Evolutionary conservation across 2,797 vertebrate genomes (phyloP), one percentile per base, ranked within the genome.

Genomic region (Iguana delicatissima): DNA sequence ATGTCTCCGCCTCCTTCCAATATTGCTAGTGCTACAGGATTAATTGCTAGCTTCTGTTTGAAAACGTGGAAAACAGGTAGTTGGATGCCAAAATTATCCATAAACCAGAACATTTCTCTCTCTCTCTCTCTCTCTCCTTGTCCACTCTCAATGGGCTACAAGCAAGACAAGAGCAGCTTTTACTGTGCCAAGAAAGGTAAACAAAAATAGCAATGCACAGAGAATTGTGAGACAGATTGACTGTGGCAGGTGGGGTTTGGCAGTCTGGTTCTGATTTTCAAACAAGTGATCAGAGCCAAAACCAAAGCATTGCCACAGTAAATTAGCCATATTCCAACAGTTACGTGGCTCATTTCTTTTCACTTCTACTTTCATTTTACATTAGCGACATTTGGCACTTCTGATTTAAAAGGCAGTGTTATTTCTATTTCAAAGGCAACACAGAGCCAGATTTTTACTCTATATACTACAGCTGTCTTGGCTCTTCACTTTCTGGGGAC

Each of bases 201-300:
- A 96, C 95, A 96, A 96, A 96, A 96, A 96, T 95, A 96, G 89
- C 80, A 94, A 92, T 85, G 42, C 87, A 84, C 76, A 91, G 94
- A 92, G 94, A 95, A 95, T 94, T 93, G 95, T 93, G 93, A 96
- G 95, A 88, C 87, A 93, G 93, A 96, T 96, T 95, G 93, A 85
- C 14, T 94, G 62, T 96, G 96, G 94, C 95, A 96, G 96, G 95
- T 96, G 86, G 69, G 93, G 91, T 96, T 91, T 88, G 96, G 91
- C 85, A 94, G 90, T 94, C 95, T 96, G 95, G 92, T 95, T 96
- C 96, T 95, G 92, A 96, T 96, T 96, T 96, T 84, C 86, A 95
- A 95, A 93, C 0, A 0, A 95, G 84, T 89, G 91, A 95, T 94
- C 90, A 92, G 52, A 92, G 92, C 95, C 95, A 94, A 91, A 88